Evolutionary conservation across 1,140 invertebrate genomes (phyloP).

Genomic region (Mya arenaria): DNA sequence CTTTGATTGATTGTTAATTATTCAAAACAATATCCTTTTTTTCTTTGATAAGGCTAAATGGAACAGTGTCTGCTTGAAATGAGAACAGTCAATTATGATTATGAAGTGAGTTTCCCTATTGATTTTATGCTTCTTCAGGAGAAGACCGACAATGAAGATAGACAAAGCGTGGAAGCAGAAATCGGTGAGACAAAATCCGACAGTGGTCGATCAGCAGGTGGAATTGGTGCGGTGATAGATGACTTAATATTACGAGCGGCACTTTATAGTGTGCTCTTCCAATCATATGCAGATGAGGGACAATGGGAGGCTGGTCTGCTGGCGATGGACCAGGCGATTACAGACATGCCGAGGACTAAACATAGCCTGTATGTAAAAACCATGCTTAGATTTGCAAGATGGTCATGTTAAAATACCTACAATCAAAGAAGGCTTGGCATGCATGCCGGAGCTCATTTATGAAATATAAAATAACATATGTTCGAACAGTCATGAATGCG

Average conservation of each 20-base stretch:
- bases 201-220: too few relatives aligned
- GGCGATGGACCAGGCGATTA: constrained; percentile 79
- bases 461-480: too few relatives aligned
- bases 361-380: constrained; percentile 80
- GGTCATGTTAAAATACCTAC: too few relatives aligned
- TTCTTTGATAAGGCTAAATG: too few relatives aligned
- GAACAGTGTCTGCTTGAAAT: too few relatives aligned
- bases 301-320: constrained; percentile 78
- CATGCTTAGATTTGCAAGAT: too few relatives aligned
- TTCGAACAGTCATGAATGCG: too few relatives aligned
- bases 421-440: too few relatives aligned
- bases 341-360: constrained; percentile 79
- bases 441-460: too few relatives aligned
- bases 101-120: constrained; percentile 31
- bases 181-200: constrained; percentile 35
- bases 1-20: too few relatives aligned
- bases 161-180: too few relatives aligned
- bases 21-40: too few relatives aligned
- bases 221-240: constrained; percentile 73
- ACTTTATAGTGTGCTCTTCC: constrained; percentile 80
- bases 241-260: constrained; percentile 79
- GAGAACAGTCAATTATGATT: background rate
- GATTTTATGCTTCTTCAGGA: constrained; percentile 52
- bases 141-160: constrained; percentile 19
- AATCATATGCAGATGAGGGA: constrained; percentile 78